A percentile compares a stretch with the other conserved stretches of the same genome.
Evolutionary conservation across 2,113 vertebrate species (phyloP).

Genomic region (Neomonachus schauinslandi): DNA sequence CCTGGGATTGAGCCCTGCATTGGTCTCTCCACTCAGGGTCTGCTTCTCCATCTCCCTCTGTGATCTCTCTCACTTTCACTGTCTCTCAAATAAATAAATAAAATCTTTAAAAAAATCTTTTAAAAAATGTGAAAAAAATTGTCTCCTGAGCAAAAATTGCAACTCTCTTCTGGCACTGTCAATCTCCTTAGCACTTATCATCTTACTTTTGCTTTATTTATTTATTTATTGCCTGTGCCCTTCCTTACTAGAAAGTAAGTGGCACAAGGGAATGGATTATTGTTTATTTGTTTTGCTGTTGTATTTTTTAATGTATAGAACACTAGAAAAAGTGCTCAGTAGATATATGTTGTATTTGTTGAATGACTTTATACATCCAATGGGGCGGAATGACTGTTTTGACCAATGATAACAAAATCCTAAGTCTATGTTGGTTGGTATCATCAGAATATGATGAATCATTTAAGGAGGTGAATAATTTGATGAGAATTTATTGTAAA

Average conservation of each 20-base stretch:
- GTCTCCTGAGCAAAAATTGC: not conserved
- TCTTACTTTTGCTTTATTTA: not conserved
- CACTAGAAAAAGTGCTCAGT: not conserved
- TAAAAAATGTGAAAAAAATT: not conserved
- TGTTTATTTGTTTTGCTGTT: not conserved
- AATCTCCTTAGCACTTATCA: not conserved
- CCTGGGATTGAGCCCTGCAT: not conserved
- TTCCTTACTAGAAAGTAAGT: not conserved
- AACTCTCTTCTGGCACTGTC: accelerated
- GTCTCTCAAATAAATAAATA: not conserved
- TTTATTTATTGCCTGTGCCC: not conserved
- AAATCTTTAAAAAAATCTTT: not conserved
- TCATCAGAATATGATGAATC: not conserved
- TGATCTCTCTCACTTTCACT: not conserved
- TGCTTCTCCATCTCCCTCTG: not conserved
- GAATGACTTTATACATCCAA: not conserved
- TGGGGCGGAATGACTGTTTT: not conserved
- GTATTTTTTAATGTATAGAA: not conserved
- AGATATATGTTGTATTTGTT: not conserved
- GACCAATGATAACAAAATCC: not conserved
- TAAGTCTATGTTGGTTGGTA: not conserved
- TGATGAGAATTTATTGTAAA: not conserved
- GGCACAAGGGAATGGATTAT: not conserved
- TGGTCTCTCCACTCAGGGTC: not conserved
- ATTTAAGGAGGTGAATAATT: not conserved